Conservation (phyloP, 2,797 vertebrate genomes). For the Semaprochilodus insignis region DNA sequence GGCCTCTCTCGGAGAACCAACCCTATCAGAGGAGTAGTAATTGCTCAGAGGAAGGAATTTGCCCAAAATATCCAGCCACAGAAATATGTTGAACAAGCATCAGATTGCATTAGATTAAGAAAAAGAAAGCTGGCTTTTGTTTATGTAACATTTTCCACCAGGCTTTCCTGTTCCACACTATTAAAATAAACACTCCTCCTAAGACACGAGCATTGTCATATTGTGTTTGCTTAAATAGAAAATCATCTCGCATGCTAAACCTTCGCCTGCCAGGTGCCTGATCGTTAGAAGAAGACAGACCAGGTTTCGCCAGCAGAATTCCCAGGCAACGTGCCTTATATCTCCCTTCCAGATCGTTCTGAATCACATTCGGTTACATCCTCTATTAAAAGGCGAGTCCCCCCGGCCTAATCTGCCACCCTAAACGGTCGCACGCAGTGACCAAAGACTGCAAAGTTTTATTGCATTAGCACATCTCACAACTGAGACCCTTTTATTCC, state of each 20-base stretch:
- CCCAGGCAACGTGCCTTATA: neutral
- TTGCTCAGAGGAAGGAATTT: conserved; percentile 29
- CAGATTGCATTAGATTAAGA: conserved; percentile 19
- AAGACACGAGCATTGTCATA: conserved; percentile 52
- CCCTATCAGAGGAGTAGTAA: conserved; percentile 4
- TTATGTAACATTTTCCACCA: conserved; percentile 60
- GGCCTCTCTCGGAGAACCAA: neutral
- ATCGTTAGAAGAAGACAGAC: conserved; percentile 9
- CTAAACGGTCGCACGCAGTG: neutral
- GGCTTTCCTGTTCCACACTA: conserved; percentile 39
- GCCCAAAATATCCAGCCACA: conserved; percentile 23
- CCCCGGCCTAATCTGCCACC: neutral
- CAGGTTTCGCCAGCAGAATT: conserved; percentile 23
- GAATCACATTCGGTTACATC: conserved; percentile 1
- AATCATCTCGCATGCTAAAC: conserved; percentile 24
- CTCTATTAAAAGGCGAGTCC: neutral
- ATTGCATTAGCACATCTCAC: conserved; percentile 1
- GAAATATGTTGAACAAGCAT: conserved; percentile 28
- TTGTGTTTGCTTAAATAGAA: conserved; percentile 50
- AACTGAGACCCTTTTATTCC: neutral
- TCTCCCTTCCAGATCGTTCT: conserved; percentile 21
- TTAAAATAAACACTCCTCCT: conserved; percentile 52
- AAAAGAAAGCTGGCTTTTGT: conserved; percentile 32
- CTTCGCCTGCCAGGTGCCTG: conserved; percentile 37
- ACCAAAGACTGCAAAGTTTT: neutral